A percentile compares a stretch with the other conserved stretches of the same genome.
Conservation (phyloP, 2,888 invertebrate species). For the Eulithis testata region DNA sequence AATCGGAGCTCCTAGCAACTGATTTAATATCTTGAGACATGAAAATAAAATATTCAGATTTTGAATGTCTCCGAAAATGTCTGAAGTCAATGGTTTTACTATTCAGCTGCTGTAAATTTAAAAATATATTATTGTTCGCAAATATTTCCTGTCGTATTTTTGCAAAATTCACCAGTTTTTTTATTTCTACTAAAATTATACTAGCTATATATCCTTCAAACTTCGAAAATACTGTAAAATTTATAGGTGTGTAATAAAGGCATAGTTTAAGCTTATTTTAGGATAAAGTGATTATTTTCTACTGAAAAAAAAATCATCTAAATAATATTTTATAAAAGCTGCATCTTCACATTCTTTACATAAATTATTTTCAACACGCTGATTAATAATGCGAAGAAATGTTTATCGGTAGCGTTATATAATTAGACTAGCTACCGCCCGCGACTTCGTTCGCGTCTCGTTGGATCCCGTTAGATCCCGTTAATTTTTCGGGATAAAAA, state of each 20-base stretch:
- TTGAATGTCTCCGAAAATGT: slow-evolving; percentile 3
- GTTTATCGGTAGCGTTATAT: slow-evolving; percentile 46
- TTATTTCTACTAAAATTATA: no score
- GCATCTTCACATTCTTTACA: slow-evolving; percentile 47
- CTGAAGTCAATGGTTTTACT: background rate
- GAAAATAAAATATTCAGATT: slow-evolving; percentile 24
- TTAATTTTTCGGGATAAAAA: no score
- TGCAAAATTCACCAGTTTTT: no score
- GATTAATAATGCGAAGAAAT: slow-evolving; percentile 51
- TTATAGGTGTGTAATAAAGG: no score
- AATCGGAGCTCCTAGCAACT: slow-evolving; percentile 54
- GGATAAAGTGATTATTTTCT: no score
- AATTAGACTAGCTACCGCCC: no score
- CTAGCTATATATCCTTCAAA: no score
- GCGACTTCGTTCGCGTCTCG: no score
- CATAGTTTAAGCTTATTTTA: no score
- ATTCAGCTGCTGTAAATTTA: slow-evolving; percentile 7
- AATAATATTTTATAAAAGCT: slow-evolving; percentile 28
- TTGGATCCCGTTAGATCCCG: no score
- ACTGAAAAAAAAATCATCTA: background rate
- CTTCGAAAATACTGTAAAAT: no score
- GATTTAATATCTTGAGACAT: slow-evolving; percentile 39
- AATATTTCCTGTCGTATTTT: no score
- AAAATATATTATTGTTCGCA: background rate
- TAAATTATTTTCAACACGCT: slow-evolving; percentile 48